Evolutionary conservation across 2,797 vertebrate species (phyloP).

Genomic region (Acipenser transmontanus): DNA sequence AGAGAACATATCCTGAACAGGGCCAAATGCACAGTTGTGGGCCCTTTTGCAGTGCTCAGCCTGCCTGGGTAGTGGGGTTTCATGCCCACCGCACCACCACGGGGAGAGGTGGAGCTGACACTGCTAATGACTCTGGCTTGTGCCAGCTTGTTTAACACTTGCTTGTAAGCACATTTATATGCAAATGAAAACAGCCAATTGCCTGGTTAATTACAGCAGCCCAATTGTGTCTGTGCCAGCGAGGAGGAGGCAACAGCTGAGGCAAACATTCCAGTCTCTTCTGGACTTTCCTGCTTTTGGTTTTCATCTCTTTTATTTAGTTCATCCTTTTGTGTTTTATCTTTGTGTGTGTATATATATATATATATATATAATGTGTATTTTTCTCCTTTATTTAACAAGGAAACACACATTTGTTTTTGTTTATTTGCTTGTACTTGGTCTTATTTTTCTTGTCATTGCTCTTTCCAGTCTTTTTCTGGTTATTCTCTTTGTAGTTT

Average conservation of each 20-base stretch:
- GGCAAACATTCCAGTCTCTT: constrained; percentile 21
- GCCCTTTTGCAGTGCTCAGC: constrained; percentile 52
- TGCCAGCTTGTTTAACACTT: constrained; percentile 83
- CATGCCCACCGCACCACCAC: constrained; percentile 15
- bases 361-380: no score
- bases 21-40: constrained; percentile 30
- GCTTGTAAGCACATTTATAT: constrained; percentile 95
- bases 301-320: constrained; percentile 39
- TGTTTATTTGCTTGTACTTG: no score
- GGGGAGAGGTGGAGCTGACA: constrained; percentile 61
- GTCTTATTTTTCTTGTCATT: no score
- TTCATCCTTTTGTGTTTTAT: no score
- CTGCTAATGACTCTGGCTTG: constrained; percentile 77
- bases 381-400: no score
- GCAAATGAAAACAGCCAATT: constrained; percentile 92
- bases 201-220: constrained; percentile 83
- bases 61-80: not conserved
- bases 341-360: no score
- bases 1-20: no score
- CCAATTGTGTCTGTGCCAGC: constrained; percentile 62
- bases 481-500: no score
- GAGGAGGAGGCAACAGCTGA: constrained; percentile 32
- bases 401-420: no score
- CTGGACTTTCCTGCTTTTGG: constrained; percentile 64
- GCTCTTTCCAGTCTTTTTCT: no score